A percentile compares a stretch with the other conserved stretches of the same genome.
Conservation (phyloP, 2,888 invertebrate species). For the Trichogramma evanescens region DNA sequence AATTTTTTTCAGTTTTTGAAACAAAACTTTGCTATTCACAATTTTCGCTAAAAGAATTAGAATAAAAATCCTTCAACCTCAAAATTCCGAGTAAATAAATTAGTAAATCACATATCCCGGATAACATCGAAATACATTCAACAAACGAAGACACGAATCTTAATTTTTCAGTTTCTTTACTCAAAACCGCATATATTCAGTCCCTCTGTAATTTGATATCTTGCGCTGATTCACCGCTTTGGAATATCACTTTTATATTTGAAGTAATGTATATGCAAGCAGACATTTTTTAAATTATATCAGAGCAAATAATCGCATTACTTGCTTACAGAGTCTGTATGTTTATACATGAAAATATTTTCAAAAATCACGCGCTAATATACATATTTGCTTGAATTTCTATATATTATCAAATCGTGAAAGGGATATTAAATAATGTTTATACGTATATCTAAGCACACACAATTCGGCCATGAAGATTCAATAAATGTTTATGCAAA, state of each 20-base stretch:
- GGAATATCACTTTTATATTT: constrained; percentile 32
- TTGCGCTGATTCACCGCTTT: constrained; percentile 42
- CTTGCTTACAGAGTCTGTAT: background rate
- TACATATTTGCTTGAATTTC: constrained; percentile 31
- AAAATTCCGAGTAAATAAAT: constrained; percentile 24
- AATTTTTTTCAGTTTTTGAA: background rate
- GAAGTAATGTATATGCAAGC: constrained; percentile 8
- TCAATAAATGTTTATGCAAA: constrained; percentile 12
- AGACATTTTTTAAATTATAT: too few relatives aligned
- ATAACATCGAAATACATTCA: constrained; percentile 6
- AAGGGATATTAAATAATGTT: constrained; percentile 1
- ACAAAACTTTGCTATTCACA: constrained; percentile 33
- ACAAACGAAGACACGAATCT: constrained; percentile 17
- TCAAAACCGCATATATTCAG: constrained; percentile 11
- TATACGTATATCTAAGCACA: background rate
- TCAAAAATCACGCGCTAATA: constrained; percentile 35
- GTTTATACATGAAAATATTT: background rate
- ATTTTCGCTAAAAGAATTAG: constrained; percentile 32
- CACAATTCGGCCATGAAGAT: background rate
- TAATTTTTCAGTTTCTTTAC: constrained; percentile 5
- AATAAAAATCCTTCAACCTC: constrained; percentile 25
- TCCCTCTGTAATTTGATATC: constrained; percentile 30
- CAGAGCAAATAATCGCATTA: too few relatives aligned
- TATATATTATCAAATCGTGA: constrained; percentile 13
- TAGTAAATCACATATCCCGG: constrained; percentile 30